Evolutionary conservation across 2,888 invertebrate species (phyloP), one percentile per base, ranked within the genome.

Genomic region (Troides helena): DNA sequence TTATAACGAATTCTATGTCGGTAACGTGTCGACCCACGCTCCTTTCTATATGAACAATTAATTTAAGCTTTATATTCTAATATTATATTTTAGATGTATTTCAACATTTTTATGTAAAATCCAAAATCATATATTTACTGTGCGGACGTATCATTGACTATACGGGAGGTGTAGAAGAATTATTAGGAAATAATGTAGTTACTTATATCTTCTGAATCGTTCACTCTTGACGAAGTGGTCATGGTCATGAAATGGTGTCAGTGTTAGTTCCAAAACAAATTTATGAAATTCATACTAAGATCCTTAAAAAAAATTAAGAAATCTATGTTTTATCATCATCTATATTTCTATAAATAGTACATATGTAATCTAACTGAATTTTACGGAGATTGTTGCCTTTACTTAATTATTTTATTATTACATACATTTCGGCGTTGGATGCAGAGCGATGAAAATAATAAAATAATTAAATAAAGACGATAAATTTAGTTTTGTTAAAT

Each of bases 1-100:
- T 81, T 82, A 83, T 84, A 84, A 84, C 83, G 79, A 85, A 86
- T 85, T 83, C 78, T 78, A 76, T 78, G 74, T 74, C 76, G 75
- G 72, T 77, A 80, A 80, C 76, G 77, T 75, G 77, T 71, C 69
- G 67, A 70, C 76, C 74, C 83, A 85, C 84, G 82, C 85, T 82
- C 65, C 30, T 57, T 56, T 8, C 21, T 57, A 57, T 30, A 59
- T 53, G 53, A 61, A 25, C 59, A 43, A 59, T 65, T 58, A 58
- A 58, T 58, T 58, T n/a, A 53, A 18, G 18, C n/a, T 53, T n/a
- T n/a, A 18, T 7, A 5, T 18, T 18, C 4, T n/a, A 53, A n/a
- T n/a, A 12, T 1, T n/a, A 53, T 53, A 7, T 53, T 53, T n/a
- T 53, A 53, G 18, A 53, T 4, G n/a, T 18, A 53, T 53, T 53